These are phyloP conservation scores for Monopterus albus DNA, from an alignment of 2,113 vertebrate species.

Conservation along the genomic window DNA sequence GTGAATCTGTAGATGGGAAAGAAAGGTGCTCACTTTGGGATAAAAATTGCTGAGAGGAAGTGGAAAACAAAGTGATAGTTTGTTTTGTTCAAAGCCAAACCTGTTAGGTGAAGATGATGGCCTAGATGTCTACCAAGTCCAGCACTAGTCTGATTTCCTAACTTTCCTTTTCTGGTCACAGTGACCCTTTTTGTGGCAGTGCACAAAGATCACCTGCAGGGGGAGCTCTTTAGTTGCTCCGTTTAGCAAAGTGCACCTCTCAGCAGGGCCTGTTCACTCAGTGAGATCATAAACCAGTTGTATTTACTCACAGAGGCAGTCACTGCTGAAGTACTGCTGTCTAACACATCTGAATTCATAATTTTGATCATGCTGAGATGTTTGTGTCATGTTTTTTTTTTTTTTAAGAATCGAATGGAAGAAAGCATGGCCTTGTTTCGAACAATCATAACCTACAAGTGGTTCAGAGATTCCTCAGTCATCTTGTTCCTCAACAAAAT, in stretches of 20 bases:
- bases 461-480: conserved; percentile 89
- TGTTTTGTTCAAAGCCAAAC: conserved; percentile 45
- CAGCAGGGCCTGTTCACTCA: conserved; percentile 19
- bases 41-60: not conserved
- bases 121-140: conserved; percentile 54
- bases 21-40: conserved; percentile 1
- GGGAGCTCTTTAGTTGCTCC: conserved; percentile 77
- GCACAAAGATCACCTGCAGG: conserved; percentile 55
- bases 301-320: conserved; percentile 40
- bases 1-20: not conserved
- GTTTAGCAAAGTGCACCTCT: conserved; percentile 23
- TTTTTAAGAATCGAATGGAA: conserved; percentile 89
- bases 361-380: not conserved
- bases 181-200: conserved; percentile 34
- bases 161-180: conserved; percentile 10
- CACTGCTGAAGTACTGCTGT: conserved; percentile 17
- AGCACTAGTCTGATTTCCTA: not conserved
- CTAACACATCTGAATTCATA: conserved; percentile 1
- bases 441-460: conserved; percentile 89
- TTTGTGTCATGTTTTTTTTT: conserved; percentile 1
- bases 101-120: conserved; percentile 54
- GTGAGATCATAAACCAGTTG: conserved; percentile 45
- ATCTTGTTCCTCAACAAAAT: conserved; percentile 93
- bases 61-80: conserved; percentile 45
- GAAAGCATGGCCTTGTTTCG: conserved; percentile 92